phyloP scores from a whole-genome alignment of 2,113 vertebrate species.

The Sebastes schlegelii region DNA sequence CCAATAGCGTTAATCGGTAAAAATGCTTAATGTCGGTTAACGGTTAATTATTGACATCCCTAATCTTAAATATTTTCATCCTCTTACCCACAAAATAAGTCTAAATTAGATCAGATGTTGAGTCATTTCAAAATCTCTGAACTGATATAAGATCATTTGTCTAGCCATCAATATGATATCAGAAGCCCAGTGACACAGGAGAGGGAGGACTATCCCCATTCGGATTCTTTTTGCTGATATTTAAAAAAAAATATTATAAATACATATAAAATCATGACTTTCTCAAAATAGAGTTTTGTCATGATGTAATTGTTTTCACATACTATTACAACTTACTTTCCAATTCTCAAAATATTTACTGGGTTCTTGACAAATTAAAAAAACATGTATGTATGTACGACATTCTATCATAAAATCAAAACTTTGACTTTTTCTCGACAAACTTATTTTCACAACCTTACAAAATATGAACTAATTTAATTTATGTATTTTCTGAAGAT shows the following conservation, averaged over 20 bases:
- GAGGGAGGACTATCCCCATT: background rate
- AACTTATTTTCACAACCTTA: no score
- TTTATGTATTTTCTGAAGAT: background rate
- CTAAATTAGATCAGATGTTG: no score
- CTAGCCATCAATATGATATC: background rate
- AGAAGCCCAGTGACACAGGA: background rate
- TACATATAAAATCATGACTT: no score
- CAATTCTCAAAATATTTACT: background rate
- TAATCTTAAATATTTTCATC: no score
- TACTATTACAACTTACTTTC: background rate
- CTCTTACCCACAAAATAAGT: no score
- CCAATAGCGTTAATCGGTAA: no score
- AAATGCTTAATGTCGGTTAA: accelerated
- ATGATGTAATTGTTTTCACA: background rate
- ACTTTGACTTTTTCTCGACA: background rate
- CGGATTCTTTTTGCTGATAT: no score
- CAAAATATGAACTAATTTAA: background rate
- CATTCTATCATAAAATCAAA: no score
- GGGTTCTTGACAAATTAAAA: background rate
- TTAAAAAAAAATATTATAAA: no score
- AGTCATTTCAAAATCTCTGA: no score
- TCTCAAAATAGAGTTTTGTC: no score
- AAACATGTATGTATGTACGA: background rate
- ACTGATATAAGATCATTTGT: background rate
- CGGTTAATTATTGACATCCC: accelerated